Evolutionary conservation across 2,888 invertebrate genomes (phyloP).

Genomic region (Rhagonycha lutea): DNA sequence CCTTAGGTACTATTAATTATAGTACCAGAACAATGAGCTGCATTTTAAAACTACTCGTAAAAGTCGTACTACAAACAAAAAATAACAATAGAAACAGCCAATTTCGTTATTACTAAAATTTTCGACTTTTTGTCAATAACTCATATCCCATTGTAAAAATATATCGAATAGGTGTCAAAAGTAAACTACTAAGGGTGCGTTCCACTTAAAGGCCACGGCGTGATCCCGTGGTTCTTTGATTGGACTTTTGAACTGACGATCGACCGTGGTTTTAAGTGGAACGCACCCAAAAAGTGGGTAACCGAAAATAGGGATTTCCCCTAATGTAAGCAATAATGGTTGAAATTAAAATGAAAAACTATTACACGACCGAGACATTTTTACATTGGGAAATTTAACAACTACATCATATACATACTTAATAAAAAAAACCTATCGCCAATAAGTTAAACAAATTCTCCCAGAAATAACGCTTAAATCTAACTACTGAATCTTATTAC

Average conservation of each 20-base stretch:
- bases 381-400: not conserved
- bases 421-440: not conserved
- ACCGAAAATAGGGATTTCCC: not conserved
- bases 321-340: not conserved
- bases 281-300: not conserved
- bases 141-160: not conserved
- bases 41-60: not conserved
- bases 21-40: not conserved
- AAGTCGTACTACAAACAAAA: not conserved
- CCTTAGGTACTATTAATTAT: not conserved
- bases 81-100: constrained; percentile 1
- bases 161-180: not conserved
- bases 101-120: not conserved
- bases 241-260: too few relatives aligned
- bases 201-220: too few relatives aligned
- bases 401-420: not conserved
- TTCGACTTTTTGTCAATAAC: not conserved
- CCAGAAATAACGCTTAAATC: constrained; percentile 2
- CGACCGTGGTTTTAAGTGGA: too few relatives aligned
- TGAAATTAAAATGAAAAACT: too few relatives aligned
- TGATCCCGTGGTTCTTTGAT: too few relatives aligned
- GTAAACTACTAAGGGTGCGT: not conserved
- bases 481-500: constrained; percentile 10
- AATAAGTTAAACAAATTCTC: not conserved
- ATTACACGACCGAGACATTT: not conserved